A percentile compares a stretch with the other conserved stretches of the same genome.
Conservation (phyloP, 2,113 vertebrate genomes). For the Alethe diademata region DNA sequence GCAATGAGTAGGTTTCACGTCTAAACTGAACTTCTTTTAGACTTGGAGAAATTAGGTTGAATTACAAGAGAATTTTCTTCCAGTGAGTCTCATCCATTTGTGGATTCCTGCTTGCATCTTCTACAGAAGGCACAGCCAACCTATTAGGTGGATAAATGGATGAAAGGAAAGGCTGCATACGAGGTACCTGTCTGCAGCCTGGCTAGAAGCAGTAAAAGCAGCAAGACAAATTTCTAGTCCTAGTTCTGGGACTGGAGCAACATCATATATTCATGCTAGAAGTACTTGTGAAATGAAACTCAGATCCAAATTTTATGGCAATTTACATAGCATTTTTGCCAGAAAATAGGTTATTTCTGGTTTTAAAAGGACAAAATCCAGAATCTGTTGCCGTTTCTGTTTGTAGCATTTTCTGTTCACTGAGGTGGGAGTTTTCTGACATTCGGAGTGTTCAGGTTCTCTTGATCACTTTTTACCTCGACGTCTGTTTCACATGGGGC, state of each 20-base stretch:
- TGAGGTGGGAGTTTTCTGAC: background rate
- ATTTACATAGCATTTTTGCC: background rate
- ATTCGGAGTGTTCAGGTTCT: background rate
- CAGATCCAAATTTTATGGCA: background rate
- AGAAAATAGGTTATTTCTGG: background rate
- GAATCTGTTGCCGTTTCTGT: background rate
- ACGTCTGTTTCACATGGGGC: background rate
- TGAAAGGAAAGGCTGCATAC: background rate
- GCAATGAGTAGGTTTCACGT: background rate
- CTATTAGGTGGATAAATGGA: background rate
- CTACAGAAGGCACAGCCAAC: background rate
- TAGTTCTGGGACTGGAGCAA: background rate
- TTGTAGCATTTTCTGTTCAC: background rate
- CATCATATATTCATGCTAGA: background rate
- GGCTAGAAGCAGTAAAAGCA: background rate
- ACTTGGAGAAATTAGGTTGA: background rate
- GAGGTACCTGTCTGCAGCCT: background rate
- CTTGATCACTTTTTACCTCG: background rate
- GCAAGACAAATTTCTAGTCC: background rate
- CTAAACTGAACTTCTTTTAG: background rate
- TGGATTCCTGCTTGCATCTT: background rate
- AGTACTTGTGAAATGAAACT: background rate
- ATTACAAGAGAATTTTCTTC: background rate
- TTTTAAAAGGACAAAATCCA: background rate
- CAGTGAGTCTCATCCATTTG: background rate